Percentiles rank a stretch among this genome's conserved stretches.
Evolutionary conservation across 23 tunicate genomes (phyloP).

Genomic region (Phallusia fumigata): DNA sequence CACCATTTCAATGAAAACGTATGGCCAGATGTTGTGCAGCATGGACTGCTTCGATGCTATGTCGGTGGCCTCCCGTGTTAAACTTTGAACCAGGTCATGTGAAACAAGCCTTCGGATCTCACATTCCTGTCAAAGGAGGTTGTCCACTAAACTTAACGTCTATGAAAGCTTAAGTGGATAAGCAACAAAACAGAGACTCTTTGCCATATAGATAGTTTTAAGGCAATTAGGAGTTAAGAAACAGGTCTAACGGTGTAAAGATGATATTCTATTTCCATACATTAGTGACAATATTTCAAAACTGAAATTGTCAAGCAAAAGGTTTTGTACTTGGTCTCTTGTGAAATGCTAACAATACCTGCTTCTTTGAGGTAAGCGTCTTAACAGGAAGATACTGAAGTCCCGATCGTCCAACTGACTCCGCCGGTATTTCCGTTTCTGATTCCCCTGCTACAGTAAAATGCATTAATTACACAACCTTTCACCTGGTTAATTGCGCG

Average conservation of each 20-base stretch:
- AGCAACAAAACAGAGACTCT: no score
- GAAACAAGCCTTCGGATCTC: neutral
- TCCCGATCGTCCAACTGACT: conserved; percentile 76
- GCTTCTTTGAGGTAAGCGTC: neutral
- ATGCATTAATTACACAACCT: neutral
- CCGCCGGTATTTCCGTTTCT: conserved; percentile 35
- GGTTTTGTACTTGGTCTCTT: no score
- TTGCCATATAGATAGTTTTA: no score
- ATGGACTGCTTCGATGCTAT: conserved; percentile 51
- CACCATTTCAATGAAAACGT: conserved; percentile 56
- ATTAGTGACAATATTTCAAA: no score
- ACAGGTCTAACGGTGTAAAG: no score
- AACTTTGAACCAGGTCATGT: conserved; percentile 29
- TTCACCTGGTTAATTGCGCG: no score
- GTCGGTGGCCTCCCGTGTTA: conserved; percentile 42
- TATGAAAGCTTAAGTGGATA: no score
- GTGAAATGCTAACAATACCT: conserved; percentile 4
- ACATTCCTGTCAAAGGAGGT: neutral
- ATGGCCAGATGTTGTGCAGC: conserved; percentile 58
- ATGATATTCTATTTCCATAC: no score
- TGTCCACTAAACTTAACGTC: no score
- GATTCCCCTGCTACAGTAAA: neutral
- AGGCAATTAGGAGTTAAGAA: no score
- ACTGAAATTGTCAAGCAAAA: no score
- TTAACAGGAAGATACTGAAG: conserved; percentile 35